These are phyloP conservation scores for Leptobrachium ailaonicum DNA, from an alignment of 2,113 vertebrate species.

Conservation along the genomic window DNA sequence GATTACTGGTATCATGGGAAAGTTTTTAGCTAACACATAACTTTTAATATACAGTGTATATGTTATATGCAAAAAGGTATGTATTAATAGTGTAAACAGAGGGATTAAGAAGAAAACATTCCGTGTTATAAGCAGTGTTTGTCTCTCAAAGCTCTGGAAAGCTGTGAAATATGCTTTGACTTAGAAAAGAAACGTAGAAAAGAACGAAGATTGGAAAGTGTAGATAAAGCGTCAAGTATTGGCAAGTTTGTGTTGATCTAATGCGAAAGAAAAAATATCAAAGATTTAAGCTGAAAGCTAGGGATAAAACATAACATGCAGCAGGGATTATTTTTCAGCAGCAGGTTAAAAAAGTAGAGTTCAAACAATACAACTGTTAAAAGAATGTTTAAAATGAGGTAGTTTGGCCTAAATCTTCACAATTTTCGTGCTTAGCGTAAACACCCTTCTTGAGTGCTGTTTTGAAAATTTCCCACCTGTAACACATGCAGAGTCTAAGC, in stretches of 20 bases:
- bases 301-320: constrained; percentile 40
- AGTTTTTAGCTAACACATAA: not conserved
- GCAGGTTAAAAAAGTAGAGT: constrained; percentile 7
- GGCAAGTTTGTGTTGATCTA: constrained; percentile 12
- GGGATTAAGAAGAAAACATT: constrained; percentile 1
- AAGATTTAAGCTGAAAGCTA: constrained; percentile 38
- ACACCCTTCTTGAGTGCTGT: too few species aligned
- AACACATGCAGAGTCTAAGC: too few species aligned
- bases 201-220: not conserved
- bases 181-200: not conserved
- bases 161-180: not conserved
- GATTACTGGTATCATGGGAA: not conserved
- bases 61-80: not conserved
- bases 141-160: not conserved
- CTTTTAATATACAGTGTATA: not conserved
- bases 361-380: too few species aligned
- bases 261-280: constrained; percentile 8
- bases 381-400: too few species aligned
- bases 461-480: too few species aligned
- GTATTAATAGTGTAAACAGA: not conserved
- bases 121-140: not conserved
- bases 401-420: too few species aligned
- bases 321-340: constrained; percentile 24
- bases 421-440: too few species aligned
- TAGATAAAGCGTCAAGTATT: constrained; percentile 22